These are phyloP conservation scores for Baronia brevicornis DNA, from an alignment of 2,888 invertebrate genomes.

Conservation along the genomic window DNA sequence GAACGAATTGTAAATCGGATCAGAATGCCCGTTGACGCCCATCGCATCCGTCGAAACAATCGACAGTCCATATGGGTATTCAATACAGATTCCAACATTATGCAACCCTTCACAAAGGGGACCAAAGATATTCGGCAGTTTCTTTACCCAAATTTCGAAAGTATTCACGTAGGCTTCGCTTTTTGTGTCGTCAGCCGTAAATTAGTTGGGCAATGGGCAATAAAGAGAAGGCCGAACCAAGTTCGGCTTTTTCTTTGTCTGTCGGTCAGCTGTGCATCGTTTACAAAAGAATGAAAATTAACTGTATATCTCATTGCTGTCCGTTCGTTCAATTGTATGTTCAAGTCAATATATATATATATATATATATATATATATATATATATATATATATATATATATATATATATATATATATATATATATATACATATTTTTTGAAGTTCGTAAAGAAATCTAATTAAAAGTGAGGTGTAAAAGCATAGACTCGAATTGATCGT, in stretches of 20 bases:
- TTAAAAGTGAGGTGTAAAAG: no score
- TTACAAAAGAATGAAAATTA: conserved; percentile 17
- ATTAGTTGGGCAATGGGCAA: conserved; percentile 56
- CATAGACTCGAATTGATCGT: no score
- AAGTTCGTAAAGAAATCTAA: no score
- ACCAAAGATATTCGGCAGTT: conserved; percentile 57
- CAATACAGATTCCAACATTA: conserved; percentile 55
- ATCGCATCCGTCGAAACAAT: conserved; percentile 62
- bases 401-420: no score
- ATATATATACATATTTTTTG: no score
- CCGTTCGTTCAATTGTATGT: no score
- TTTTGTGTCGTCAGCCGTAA: conserved; percentile 46
- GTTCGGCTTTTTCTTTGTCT: conserved; percentile 24
- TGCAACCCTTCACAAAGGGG: conserved; percentile 63
- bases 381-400: no score
- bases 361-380: no score
- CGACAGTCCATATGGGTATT: conserved; percentile 43
- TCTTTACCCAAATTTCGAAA: conserved; percentile 48
- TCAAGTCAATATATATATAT: no score
- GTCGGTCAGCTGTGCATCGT: conserved; percentile 36
- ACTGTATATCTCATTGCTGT: no score
- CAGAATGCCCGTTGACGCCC: conserved; percentile 57
- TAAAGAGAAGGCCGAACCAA: conserved; percentile 35
- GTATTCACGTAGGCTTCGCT: conserved; percentile 46
- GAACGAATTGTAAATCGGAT: conserved; percentile 69